Conservation (phyloP, 92 coral and sea anemone species). For the Epizoanthus rinbou region DNA sequence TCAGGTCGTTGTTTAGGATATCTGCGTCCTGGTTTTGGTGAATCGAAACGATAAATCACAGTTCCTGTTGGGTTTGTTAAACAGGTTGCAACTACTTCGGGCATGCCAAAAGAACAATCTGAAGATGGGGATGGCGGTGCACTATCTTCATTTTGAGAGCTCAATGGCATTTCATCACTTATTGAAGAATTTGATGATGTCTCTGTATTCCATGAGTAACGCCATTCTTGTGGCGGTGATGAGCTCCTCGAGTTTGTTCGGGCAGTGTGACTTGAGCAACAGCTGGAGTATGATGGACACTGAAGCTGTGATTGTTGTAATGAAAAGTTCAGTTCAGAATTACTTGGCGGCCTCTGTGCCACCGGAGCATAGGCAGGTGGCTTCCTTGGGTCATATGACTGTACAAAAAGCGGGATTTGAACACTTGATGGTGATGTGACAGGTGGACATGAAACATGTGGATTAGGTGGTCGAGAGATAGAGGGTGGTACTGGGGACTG, state of each 20-base stretch:
- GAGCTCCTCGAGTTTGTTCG: constrained; percentile 48
- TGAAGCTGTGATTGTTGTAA: constrained; percentile 38
- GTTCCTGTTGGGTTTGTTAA: constrained; percentile 76
- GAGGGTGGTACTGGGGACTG: constrained; percentile 34
- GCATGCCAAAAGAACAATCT: constrained; percentile 64
- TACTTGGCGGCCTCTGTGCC: constrained; percentile 54
- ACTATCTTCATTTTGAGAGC: constrained; percentile 69
- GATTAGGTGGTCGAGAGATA: constrained; percentile 11
- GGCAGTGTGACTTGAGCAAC: constrained; percentile 23
- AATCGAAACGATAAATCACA: constrained; percentile 69
- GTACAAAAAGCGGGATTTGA: constrained; percentile 66
- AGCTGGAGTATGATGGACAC: constrained; percentile 38
- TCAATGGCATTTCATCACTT: constrained; percentile 90
- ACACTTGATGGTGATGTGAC: constrained; percentile 42
- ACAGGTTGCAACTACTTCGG: constrained; percentile 67
- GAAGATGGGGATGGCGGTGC: constrained; percentile 87
- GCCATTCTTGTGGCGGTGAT: constrained; percentile 68
- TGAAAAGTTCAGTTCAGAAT: constrained; percentile 55
- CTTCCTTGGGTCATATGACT: constrained; percentile 60
- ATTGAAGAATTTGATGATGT: constrained; percentile 85
- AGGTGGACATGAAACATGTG: constrained; percentile 42
- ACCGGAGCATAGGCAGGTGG: constrained; percentile 84
- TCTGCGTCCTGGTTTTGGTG: constrained; percentile 46
- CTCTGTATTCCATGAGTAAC: constrained; percentile 90
- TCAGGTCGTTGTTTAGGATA: constrained; percentile 39